Conservation (phyloP, 2,797 vertebrate genomes). For the Iguana delicatissima region DNA sequence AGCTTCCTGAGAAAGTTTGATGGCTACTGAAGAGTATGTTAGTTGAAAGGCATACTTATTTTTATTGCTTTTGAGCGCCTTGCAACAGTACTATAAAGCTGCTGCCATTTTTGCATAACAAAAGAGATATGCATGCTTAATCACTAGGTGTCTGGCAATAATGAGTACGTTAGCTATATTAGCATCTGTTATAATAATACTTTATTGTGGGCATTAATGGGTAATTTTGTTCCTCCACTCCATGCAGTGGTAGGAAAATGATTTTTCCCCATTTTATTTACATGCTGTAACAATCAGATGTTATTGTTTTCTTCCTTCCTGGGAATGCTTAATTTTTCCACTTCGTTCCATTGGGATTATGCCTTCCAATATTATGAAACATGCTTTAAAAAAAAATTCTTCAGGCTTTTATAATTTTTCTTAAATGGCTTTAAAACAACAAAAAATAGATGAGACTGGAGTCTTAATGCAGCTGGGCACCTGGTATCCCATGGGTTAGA, state of each 20-base stretch:
- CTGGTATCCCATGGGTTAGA: conserved; percentile 35
- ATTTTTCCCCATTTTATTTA: conserved; percentile 21
- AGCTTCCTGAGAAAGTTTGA: conserved; percentile 64
- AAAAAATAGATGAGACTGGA: neutral
- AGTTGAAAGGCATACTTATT: conserved; percentile 60
- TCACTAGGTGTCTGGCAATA: conserved; percentile 59
- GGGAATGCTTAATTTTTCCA: conserved; percentile 36
- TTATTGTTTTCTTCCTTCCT: conserved; percentile 42
- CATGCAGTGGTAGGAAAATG: conserved; percentile 21
- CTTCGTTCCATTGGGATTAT: neutral
- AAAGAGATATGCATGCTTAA: conserved; percentile 63
- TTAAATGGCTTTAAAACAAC: neutral
- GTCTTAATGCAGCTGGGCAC: conserved; percentile 6
- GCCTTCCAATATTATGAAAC: neutral
- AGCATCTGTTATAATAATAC: conserved; percentile 66
- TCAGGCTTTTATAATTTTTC: neutral
- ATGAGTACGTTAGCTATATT: conserved; percentile 59
- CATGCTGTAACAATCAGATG: conserved; percentile 33
- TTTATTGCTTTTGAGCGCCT: conserved; percentile 61
- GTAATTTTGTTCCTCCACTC: conserved; percentile 55
- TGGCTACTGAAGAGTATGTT: conserved; percentile 59
- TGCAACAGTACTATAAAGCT: conserved; percentile 57
- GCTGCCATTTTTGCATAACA: conserved; percentile 66
- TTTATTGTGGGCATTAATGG: conserved; percentile 66
- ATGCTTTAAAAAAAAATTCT: too few relatives aligned